Conservation (phyloP, 2,797 vertebrate genomes). For the Centropyge bicolor region DNA sequence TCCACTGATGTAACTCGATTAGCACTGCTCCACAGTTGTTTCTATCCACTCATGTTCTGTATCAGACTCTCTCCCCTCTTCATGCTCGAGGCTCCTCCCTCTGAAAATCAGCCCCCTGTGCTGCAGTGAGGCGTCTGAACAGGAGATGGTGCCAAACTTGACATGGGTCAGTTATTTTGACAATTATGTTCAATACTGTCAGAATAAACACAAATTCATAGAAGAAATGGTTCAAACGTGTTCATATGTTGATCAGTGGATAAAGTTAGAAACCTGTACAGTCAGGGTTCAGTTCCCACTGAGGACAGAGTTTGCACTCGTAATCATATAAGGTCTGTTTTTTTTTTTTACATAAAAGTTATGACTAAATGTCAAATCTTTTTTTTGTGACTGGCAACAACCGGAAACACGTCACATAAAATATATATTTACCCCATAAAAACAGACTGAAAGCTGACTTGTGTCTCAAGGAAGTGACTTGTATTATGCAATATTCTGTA, state of each 20-base stretch:
- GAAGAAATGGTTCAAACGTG: background rate
- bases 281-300: background rate
- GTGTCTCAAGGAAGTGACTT: background rate
- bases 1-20: background rate
- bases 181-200: background rate
- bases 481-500: background rate
- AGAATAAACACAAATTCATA: background rate
- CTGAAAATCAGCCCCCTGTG: background rate
- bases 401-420: conserved; percentile 14
- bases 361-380: conserved; percentile 9
- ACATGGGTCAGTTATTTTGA: conserved; percentile 24
- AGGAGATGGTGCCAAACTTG: conserved; percentile 83
- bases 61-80: background rate
- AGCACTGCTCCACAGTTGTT: background rate
- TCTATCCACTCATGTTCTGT: background rate
- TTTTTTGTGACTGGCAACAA: conserved; percentile 21
- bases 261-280: background rate
- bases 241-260: background rate
- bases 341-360: background rate
- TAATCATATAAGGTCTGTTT: background rate
- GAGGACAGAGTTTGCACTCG: background rate
- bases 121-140: conserved; percentile 69
- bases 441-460: background rate
- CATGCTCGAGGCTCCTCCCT: conserved; percentile 13
- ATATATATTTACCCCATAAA: background rate